Base-by-base conservation (phyloP, 2,888 invertebrate species). In the Eupeodes latifasciatus region DNA sequence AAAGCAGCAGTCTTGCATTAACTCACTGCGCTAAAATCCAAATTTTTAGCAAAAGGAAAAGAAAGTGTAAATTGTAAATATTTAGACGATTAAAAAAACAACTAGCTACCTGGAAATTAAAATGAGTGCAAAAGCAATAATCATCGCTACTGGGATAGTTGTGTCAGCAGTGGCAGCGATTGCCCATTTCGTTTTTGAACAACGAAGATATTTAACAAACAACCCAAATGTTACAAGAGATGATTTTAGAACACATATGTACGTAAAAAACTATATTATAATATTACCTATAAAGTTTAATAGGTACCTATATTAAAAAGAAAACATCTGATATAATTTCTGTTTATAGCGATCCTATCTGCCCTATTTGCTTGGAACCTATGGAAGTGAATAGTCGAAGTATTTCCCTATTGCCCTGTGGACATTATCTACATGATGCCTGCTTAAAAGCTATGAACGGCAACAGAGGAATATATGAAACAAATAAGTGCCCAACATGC, bases 341-440 rank as follows among this genome's bases (percentile, higher is more conserved):
- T 34, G 12, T 47, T 71, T 34, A 40, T 5, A 76, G 81, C 5
- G 53, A 74, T n/a, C 5, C 6, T 14, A 12, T 0, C 5, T 81
- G 80, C 3, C 40, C 79, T n/a, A 71, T 79, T n/a, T 79, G 79
- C 53, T 1, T 44, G 6, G 71, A 16, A 36, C 1, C 11, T 7
- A 55, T 69, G 51, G 19, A 75, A 14, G 16, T 2, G 2, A n/a
- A 49, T 19, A 27, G 47, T 2, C 4, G 4, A 19, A 34, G n/a
- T 9, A 11, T 12, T 19, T 47, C 47, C 11, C 11, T 62, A 12
- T 34, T 81, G 11, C 55, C 62, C 12, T 81, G 81, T 16, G 81
- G 81, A 0, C 81, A 81, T 61, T 55, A 11, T 16, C 14, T 81
- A 1, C 81, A 81, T 36, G n/a, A 4, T 3, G 1, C 0, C 6